These are phyloP conservation scores for Temnothorax nylanderi DNA, from an alignment of 1,140 invertebrate species.

Conservation along the genomic window DNA sequence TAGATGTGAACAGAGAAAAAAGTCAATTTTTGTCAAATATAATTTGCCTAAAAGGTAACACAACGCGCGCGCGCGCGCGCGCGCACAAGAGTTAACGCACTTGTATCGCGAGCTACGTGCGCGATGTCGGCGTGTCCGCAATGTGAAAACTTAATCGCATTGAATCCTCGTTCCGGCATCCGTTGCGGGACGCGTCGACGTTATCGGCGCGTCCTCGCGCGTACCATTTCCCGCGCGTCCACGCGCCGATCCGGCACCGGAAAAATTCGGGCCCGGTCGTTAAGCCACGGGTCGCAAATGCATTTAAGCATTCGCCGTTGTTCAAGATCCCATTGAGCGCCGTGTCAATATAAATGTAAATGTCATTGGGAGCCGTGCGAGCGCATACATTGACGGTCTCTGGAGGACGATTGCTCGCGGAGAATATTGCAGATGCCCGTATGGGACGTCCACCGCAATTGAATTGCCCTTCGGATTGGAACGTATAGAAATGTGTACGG, in stretches of 20 bases:
- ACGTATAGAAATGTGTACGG: constrained; percentile 77
- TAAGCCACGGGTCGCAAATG: constrained; percentile 73
- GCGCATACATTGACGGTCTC: constrained; percentile 77
- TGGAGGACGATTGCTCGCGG: constrained; percentile 78
- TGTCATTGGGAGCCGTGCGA: constrained; percentile 77
- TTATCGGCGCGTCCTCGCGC: constrained; percentile 37
- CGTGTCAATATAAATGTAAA: constrained; percentile 85
- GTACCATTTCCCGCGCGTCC: constrained; percentile 56
- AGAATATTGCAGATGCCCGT: constrained; percentile 80
- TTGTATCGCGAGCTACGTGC: neutral
- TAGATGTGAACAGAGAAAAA: neutral
- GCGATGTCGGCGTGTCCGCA: constrained; percentile 10
- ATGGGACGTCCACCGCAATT: constrained; percentile 78
- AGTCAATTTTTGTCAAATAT: neutral
- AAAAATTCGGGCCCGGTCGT: constrained; percentile 74
- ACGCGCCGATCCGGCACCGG: constrained; percentile 16
- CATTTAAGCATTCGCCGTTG: constrained; percentile 75
- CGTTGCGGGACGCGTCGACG: constrained; percentile 29
- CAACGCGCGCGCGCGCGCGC: neutral
- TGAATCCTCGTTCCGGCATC: constrained; percentile 43
- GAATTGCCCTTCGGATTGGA: constrained; percentile 80
- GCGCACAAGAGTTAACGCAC: constrained; percentile 19
- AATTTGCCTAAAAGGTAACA: constrained; percentile 9
- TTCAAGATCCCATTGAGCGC: constrained; percentile 78
- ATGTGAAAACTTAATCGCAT: constrained; percentile 58